Evolutionary conservation across 2,113 vertebrate genomes (phyloP).

Genomic region (Mugil cephalus): DNA sequence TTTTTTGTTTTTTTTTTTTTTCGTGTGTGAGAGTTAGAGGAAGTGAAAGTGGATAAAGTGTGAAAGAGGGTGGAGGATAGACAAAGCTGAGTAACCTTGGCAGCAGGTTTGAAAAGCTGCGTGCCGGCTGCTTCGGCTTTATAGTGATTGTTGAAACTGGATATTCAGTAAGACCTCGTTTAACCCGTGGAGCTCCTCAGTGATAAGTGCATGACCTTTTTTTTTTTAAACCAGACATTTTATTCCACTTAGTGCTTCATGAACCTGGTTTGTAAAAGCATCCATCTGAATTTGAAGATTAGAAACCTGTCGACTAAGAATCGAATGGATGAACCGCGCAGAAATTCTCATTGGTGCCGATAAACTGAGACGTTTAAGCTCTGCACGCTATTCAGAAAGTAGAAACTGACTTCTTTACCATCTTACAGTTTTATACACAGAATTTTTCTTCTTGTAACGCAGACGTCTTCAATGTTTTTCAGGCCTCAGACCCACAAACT

Average conservation of each 20-base stretch:
- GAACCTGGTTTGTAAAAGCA: background rate
- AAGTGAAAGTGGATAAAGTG: constrained; percentile 15
- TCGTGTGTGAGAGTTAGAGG: constrained; percentile 10
- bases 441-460: no score
- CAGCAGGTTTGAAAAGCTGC: background rate
- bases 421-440: no score
- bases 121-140: background rate
- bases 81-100: constrained; percentile 27
- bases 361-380: background rate
- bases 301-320: background rate
- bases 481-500: no score
- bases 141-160: background rate
- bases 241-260: background rate
- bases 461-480: no score
- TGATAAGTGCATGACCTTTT: background rate
- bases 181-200: constrained; percentile 13
- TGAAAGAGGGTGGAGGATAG: constrained; percentile 20
- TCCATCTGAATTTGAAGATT: background rate
- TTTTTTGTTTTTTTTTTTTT: constrained; percentile 14
- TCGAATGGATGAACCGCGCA: background rate
- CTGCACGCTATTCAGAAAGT: no score
- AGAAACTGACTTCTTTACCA: no score
- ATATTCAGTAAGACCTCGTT: background rate
- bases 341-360: background rate
- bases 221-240: background rate